phyloP scores from a whole-genome alignment of 2,888 invertebrate species.

The Acronicta alni region DNA sequence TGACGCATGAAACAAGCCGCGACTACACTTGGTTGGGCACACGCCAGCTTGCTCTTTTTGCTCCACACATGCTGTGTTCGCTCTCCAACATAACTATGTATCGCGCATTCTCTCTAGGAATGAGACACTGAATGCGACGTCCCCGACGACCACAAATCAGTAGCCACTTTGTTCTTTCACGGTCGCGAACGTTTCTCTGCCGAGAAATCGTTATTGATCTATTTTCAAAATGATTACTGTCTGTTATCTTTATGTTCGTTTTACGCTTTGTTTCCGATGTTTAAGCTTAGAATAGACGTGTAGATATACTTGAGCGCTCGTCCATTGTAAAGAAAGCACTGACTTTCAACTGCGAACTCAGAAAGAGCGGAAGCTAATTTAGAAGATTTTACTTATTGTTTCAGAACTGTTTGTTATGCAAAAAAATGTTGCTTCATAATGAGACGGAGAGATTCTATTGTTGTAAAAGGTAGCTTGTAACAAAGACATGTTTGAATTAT shows the following conservation, averaged over 20 bases:
- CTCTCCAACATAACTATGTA: conserved; percentile 59
- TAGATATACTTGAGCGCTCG: conserved; percentile 35
- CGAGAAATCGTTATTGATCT: conserved; percentile 69
- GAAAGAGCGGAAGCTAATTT: conserved; percentile 76
- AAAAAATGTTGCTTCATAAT: conserved; percentile 62
- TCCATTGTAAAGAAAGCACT: conserved; percentile 63
- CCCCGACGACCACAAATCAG: conserved; percentile 81
- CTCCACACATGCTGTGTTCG: conserved; percentile 67
- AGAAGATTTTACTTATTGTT: conserved; percentile 71
- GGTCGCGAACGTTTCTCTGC: conserved; percentile 72
- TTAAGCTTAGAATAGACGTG: conserved; percentile 51
- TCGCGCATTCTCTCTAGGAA: conserved; percentile 74
- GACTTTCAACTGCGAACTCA: conserved; percentile 71
- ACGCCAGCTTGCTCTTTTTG: conserved; percentile 83
- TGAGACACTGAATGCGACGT: conserved; percentile 75
- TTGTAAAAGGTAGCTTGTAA: conserved; percentile 43
- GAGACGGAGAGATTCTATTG: conserved; percentile 55
- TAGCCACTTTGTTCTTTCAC: conserved; percentile 83
- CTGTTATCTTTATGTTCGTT: conserved; percentile 73
- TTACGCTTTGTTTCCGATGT: conserved; percentile 57
- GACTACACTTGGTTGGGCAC: conserved; percentile 82
- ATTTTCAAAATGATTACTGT: conserved; percentile 78
- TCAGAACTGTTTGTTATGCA: conserved; percentile 64
- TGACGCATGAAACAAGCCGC: conserved; percentile 82
- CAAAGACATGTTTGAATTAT: conserved; percentile 59